phyloP scores from a whole-genome alignment of 2,797 vertebrate species.

The Ibycter americanus region DNA sequence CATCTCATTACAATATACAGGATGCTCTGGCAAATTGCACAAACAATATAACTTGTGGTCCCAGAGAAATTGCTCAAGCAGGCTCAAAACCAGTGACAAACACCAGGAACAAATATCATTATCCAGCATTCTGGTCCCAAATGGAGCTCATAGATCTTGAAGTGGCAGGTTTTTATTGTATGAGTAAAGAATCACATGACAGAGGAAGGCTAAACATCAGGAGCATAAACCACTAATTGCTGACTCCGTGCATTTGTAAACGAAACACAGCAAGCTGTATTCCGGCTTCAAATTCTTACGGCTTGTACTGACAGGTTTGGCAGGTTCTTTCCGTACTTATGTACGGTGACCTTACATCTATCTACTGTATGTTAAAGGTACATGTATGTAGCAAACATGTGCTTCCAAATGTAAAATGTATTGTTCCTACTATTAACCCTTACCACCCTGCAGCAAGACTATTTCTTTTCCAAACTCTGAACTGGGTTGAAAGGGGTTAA shows the following conservation, averaged over 20 bases:
- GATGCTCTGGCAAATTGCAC: conserved; percentile 21
- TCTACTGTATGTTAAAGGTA: neutral
- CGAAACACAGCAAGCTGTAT: neutral
- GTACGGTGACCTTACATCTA: neutral
- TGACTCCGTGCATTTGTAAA: conserved; percentile 47
- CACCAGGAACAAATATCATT: conserved; percentile 27
- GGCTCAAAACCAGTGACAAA: neutral
- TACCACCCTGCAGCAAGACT: neutral
- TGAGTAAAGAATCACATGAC: conserved; percentile 43
- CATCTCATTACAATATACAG: neutral
- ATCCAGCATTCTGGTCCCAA: conserved; percentile 3
- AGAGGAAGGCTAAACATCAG: conserved; percentile 31
- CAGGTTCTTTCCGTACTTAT: neutral
- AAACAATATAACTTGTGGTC: conserved; percentile 18
- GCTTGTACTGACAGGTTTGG: neutral
- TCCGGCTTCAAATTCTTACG: neutral
- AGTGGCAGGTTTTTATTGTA: conserved; percentile 17
- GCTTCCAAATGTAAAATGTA: neutral
- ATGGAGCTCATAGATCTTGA: conserved; percentile 5
- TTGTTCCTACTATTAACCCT: neutral
- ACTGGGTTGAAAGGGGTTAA: neutral
- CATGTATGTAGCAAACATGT: neutral
- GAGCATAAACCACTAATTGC: conserved; percentile 59
- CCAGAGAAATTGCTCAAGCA: conserved; percentile 6
- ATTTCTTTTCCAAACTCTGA: neutral